Conservation (phyloP, 2,797 vertebrate species). For the Crypturellus tataupa region DNA sequence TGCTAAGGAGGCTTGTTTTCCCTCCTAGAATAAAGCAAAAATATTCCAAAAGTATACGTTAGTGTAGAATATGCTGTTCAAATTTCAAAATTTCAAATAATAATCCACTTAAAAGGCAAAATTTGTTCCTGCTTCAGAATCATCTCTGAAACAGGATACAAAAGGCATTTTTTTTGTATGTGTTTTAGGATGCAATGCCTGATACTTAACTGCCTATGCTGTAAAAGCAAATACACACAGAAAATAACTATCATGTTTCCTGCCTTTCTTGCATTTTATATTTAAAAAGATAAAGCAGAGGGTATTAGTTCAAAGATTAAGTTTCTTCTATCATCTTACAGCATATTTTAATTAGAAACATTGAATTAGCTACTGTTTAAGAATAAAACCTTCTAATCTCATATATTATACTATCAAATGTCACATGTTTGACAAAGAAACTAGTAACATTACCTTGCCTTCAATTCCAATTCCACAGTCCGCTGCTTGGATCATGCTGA, state of each 20-base stretch:
- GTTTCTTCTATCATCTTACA: background rate
- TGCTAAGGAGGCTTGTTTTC: slow-evolving; percentile 95
- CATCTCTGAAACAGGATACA: background rate
- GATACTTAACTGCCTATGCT: background rate
- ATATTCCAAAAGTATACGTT: background rate
- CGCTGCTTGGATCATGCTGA: slow-evolving; percentile 87
- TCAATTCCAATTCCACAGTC: slow-evolving; percentile 88
- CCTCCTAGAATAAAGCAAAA: slow-evolving; percentile 85
- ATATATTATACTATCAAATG: background rate
- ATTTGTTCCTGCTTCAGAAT: background rate
- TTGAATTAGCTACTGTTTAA: background rate
- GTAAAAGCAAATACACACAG: background rate
- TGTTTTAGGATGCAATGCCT: background rate
- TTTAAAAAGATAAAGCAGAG: background rate
- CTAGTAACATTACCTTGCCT: slow-evolving; percentile 80
- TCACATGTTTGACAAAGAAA: background rate
- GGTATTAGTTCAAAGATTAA: background rate
- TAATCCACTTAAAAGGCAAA: background rate
- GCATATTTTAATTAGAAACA: background rate
- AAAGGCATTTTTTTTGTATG: background rate
- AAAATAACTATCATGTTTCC: background rate
- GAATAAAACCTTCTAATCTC: background rate
- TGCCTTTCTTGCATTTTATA: background rate
- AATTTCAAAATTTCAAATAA: background rate
- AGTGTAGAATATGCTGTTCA: background rate